Conservation (phyloP, 2,888 invertebrate species). For the Tupiocoris notatus region DNA sequence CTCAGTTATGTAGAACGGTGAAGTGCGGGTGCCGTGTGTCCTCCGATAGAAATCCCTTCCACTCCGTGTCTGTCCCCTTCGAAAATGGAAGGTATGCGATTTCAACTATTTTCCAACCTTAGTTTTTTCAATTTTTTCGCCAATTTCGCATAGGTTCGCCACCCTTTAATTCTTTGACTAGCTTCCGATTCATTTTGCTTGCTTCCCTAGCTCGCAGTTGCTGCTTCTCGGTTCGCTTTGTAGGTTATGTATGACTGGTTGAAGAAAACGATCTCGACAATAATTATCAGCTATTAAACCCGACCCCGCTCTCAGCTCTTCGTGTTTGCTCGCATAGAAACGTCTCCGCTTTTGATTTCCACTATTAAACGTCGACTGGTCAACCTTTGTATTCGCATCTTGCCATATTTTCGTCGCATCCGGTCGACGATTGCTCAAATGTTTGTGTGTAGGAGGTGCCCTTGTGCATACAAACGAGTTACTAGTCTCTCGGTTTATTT, state of each 20-base stretch:
- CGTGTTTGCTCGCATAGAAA: neutral
- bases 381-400: neutral
- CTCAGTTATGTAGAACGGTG: neutral
- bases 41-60: neutral
- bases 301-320: no score
- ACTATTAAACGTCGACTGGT: neutral
- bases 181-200: no score
- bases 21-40: neutral
- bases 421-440: neutral
- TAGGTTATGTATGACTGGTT: neutral
- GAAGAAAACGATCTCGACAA: neutral
- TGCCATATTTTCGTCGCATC: no score
- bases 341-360: neutral
- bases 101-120: neutral
- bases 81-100: neutral
- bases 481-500: neutral
- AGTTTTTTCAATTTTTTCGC: neutral
- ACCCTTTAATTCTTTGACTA: no score
- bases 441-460: neutral
- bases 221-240: neutral
- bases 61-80: neutral
- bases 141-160: no score
- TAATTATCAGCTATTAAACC: neutral
- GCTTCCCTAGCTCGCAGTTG: neutral
- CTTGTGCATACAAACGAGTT: neutral